Base-by-base conservation (phyloP, 2,797 vertebrate genomes). In the Hydrocynus forskahlii region DNA sequence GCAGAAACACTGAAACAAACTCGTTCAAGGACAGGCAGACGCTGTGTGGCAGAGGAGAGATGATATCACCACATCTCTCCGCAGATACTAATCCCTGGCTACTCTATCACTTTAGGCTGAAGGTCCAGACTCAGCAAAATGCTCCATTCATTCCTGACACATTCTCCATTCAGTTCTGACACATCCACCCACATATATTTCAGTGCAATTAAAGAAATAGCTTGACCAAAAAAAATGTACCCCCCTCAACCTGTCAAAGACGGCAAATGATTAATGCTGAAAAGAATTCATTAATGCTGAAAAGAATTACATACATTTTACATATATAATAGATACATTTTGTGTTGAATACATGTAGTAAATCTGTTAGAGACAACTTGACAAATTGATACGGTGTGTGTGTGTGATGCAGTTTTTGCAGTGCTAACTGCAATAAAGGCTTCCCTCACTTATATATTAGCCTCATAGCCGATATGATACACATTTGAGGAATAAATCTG, bases 111-210 rank as follows among this genome's bases (percentile, higher is more conserved):
- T 50, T 64, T 76, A 75, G 89, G 69, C 76, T 79, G 87, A 91
- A 81, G 23, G 86, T 55, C 88, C 90, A 84, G 91, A 80, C 91
- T 92, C 90, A 92, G 91, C 90, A 86, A 86, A 92, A 91, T 76
- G 77, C 86, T 86, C 85, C 87, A 84, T 92, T 91, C 87, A 88
- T 87, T 88, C 81, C 79, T 68, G 75, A 70, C 83, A 79, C 83
- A 90, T 43, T 8, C 81, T 76, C 87, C 83, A 86, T n/a, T n/a
- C 88, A 83, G 81, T 73, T 75, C 86, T 85, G 82, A 80, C 76
- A 19, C 76, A 13, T 25, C n/a, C 29, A 35, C 38, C 23, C 62
- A 38, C 59, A n/a, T n/a, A 14, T 25, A 64, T 50, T 45, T 29
- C 43, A 35, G 14, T 19, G 2, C 60, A 43, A 40, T 66, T 75